Conservation (phyloP, 2,888 invertebrate species). For the Drosophila buzzatii region DNA sequence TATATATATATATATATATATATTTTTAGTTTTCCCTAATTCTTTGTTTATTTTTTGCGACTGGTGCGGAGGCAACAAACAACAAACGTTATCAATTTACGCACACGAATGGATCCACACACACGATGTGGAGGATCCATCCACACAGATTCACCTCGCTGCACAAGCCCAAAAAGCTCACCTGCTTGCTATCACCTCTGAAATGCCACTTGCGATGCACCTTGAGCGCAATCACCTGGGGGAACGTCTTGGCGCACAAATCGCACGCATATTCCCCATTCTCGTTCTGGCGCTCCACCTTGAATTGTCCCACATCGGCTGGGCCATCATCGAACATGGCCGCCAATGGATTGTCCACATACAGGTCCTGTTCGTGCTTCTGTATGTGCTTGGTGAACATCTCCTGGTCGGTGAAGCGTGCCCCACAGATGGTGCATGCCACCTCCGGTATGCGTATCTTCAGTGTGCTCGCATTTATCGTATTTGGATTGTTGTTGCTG, state of each 20-base stretch:
- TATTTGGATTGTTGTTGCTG: slow-evolving; percentile 13
- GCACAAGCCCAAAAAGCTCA: slow-evolving; percentile 84
- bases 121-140: slow-evolving; percentile 14
- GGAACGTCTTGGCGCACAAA: slow-evolving; percentile 85
- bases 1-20: neutral
- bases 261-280: slow-evolving; percentile 85
- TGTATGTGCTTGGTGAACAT: slow-evolving; percentile 84
- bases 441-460: slow-evolving; percentile 84
- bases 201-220: slow-evolving; percentile 86
- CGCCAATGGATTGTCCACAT: slow-evolving; percentile 84
- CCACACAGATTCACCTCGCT: slow-evolving; percentile 75
- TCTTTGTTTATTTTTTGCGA: slow-evolving; percentile 72
- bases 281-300: slow-evolving; percentile 83
- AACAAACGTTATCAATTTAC: slow-evolving; percentile 30
- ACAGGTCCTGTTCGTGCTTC: slow-evolving; percentile 84
- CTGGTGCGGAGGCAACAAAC: slow-evolving; percentile 83
- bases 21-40: neutral
- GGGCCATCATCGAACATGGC: slow-evolving; percentile 85
- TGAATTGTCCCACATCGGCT: slow-evolving; percentile 84
- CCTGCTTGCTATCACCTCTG: slow-evolving; percentile 86
- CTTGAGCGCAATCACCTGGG: slow-evolving; percentile 85
- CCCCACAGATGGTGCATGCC: slow-evolving; percentile 84
- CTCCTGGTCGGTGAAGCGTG: slow-evolving; percentile 84
- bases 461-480: slow-evolving; percentile 20
- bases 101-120: slow-evolving; percentile 14